Percentiles rank a stretch among this genome's conserved stretches.
phyloP scores from a whole-genome alignment of 2,113 vertebrate genomes.

The Brevimyrus niger region DNA sequence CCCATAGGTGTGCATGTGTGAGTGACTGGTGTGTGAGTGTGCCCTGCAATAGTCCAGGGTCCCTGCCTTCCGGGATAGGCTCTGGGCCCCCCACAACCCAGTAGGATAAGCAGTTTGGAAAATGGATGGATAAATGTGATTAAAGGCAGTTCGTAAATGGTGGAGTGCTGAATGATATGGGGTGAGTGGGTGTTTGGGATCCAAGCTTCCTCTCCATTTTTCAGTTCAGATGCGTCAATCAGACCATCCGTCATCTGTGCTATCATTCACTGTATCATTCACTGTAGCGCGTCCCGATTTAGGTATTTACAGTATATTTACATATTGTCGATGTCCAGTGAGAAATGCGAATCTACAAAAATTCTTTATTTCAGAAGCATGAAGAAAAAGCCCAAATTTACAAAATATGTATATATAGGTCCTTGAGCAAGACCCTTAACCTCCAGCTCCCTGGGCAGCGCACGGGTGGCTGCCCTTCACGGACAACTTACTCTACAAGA shows the following conservation, averaged over 20 bases:
- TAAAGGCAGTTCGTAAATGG: not conserved
- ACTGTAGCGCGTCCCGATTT: not conserved
- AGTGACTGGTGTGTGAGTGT: too few relatives aligned
- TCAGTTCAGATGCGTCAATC: not conserved
- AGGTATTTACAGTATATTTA: not conserved
- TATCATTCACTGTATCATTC: too few relatives aligned
- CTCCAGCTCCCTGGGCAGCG: too few relatives aligned
- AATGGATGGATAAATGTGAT: too few relatives aligned
- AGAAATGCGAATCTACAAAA: not conserved
- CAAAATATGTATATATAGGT: not conserved
- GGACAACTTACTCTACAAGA: too few relatives aligned
- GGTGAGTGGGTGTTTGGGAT: not conserved
- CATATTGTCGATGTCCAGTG: not conserved
- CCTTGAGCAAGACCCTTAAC: too few relatives aligned
- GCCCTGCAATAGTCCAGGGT: too few relatives aligned
- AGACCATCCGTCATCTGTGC: not conserved
- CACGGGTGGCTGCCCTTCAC: too few relatives aligned
- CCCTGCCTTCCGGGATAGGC: too few relatives aligned
- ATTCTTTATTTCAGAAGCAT: not conserved
- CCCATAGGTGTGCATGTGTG: too few relatives aligned
- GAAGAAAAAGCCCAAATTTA: not conserved
- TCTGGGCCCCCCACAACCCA: too few relatives aligned
- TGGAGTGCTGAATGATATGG: not conserved
- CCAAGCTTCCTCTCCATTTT: not conserved
- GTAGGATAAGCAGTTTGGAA: too few relatives aligned